Percentiles rank a stretch among this genome's conserved stretches.
These are phyloP conservation scores for Gorsachius goisagi DNA, from an alignment of 2,113 vertebrate genomes.

Conservation along the genomic window DNA sequence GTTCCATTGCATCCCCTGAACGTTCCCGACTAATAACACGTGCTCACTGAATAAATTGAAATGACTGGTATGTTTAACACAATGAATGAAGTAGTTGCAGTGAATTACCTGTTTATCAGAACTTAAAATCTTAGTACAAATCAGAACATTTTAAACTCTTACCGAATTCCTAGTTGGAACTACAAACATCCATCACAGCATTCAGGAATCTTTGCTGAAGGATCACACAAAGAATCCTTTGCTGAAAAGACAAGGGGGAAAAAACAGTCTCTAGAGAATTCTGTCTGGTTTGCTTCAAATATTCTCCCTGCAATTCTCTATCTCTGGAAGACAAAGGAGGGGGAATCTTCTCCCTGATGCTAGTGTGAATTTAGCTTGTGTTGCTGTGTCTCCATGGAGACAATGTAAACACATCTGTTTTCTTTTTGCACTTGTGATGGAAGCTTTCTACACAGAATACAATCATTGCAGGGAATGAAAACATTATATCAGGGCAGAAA, in stretches of 20 bases:
- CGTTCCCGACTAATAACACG: not conserved
- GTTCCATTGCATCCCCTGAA: not conserved
- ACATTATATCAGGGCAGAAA: not conserved
- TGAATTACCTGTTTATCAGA: not conserved
- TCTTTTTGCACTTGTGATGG: not conserved
- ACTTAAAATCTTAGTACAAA: not conserved
- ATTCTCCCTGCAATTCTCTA: not conserved
- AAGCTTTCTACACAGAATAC: slow-evolving; percentile 10
- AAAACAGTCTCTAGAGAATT: not conserved
- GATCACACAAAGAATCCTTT: not conserved
- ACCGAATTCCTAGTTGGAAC: not conserved
- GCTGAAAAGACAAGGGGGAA: not conserved
- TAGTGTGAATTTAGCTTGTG: slow-evolving; percentile 17
- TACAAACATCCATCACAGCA: not conserved
- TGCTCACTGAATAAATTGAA: not conserved
- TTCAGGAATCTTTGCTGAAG: not conserved
- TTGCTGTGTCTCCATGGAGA: slow-evolving; percentile 71
- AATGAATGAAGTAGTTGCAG: not conserved
- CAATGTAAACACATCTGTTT: slow-evolving; percentile 69
- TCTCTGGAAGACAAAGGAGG: slow-evolving; percentile 54
- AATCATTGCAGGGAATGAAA: not conserved
- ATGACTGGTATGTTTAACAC: not conserved
- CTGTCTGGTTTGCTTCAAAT: not conserved
- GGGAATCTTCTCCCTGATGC: not conserved
- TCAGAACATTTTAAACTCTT: not conserved